Percentiles rank a stretch among this genome's conserved stretches.
Conservation (phyloP, 2,113 vertebrate genomes). For the Cheirogaleus medius region DNA sequence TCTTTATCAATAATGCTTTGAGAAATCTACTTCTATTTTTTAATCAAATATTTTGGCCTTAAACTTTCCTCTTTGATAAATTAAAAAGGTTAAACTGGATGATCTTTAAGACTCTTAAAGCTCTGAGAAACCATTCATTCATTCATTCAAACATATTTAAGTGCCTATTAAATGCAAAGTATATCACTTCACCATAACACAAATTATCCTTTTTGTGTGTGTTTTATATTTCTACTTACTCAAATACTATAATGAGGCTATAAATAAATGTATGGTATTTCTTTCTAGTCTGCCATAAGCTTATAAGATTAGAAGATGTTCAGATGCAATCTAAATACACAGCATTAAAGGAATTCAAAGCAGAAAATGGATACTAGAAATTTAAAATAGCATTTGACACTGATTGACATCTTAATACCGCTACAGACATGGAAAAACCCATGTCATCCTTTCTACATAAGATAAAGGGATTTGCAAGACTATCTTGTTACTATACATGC, state of each 20-base stretch:
- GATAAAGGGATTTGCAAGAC: constrained; percentile 55
- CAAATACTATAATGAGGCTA: constrained; percentile 11
- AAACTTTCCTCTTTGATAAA: background rate
- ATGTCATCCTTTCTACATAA: constrained; percentile 47
- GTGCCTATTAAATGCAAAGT: background rate
- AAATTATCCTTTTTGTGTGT: background rate
- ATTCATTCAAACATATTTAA: background rate
- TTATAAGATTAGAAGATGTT: constrained; percentile 53
- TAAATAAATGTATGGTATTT: constrained; percentile 48
- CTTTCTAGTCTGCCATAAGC: constrained; percentile 32
- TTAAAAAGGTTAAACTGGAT: background rate
- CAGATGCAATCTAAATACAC: constrained; percentile 43
- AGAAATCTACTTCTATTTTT: background rate
- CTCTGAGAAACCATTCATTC: background rate
- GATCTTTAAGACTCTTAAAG: background rate
- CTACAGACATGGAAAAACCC: constrained; percentile 57
- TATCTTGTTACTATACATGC: constrained; percentile 58
- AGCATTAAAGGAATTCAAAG: constrained; percentile 45
- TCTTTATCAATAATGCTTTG: constrained; percentile 38
- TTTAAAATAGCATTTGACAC: constrained; percentile 59
- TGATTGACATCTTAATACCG: constrained; percentile 69
- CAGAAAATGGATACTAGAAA: constrained; percentile 59
- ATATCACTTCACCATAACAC: background rate
- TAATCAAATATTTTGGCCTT: constrained; percentile 10
- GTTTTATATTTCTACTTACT: constrained; percentile 47